These are phyloP conservation scores for Ormyrus thymus DNA, from an alignment of 2,888 invertebrate genomes.

Conservation along the genomic window DNA sequence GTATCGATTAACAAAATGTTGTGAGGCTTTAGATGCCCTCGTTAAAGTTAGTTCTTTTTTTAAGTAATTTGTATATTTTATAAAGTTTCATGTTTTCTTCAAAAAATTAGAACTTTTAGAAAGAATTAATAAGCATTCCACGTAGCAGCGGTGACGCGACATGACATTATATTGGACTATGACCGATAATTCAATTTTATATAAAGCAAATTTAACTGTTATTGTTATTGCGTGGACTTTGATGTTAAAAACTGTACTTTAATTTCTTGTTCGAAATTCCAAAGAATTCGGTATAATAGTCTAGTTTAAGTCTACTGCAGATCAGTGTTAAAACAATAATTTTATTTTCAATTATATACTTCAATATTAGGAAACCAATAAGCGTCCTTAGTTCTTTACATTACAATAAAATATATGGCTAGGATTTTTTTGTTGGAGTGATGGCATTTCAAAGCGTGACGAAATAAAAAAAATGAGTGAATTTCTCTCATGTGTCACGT, in stretches of 20 bases:
- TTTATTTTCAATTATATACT: conserved; percentile 34
- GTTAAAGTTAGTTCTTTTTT: conserved; percentile 38
- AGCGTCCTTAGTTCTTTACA: conserved; percentile 27
- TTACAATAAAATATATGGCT: conserved; percentile 26
- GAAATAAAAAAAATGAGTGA: conserved; percentile 16
- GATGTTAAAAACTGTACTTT: conserved; percentile 3
- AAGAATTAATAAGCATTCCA: conserved; percentile 42
- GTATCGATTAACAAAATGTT: conserved; percentile 1
- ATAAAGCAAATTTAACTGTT: conserved; percentile 7
- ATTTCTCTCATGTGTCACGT: conserved; percentile 23
- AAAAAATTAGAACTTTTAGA: conserved; percentile 11
- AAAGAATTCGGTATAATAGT: conserved; percentile 5
- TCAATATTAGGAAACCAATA: background rate
- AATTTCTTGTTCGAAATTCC: conserved; percentile 4
- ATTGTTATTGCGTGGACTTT: conserved; percentile 13
- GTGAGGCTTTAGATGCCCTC: background rate
- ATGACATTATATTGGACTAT: conserved; percentile 17
- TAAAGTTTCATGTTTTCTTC: conserved; percentile 30
- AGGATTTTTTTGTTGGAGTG: conserved; percentile 36
- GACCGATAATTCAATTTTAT: conserved; percentile 20
- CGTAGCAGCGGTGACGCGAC: conserved; percentile 28
- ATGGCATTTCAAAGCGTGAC: conserved; percentile 43
- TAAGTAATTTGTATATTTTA: conserved; percentile 47
- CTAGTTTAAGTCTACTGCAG: conserved; percentile 20
- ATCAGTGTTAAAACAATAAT: conserved; percentile 20